These are phyloP conservation scores for Diorhabda sublineata DNA, from an alignment of 1,140 invertebrate genomes.

Conservation along the genomic window DNA sequence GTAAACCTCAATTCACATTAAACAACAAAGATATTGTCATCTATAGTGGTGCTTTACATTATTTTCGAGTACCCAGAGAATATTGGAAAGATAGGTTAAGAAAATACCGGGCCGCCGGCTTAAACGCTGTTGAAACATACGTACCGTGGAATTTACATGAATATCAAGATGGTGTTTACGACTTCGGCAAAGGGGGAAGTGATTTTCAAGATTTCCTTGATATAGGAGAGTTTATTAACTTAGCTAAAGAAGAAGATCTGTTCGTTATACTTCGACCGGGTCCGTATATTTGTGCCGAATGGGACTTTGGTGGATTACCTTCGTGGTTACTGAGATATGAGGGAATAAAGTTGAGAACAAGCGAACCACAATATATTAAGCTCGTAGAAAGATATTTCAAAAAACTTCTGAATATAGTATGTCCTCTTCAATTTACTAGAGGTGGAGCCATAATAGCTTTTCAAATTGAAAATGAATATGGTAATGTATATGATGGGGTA, in stretches of 20 bases:
- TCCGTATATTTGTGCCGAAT: constrained; percentile 90
- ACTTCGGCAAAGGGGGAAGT: constrained; percentile 63
- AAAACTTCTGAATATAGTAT: constrained; percentile 49
- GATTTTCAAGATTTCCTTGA: constrained; percentile 62
- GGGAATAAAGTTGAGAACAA: constrained; percentile 50
- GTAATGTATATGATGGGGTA: neutral
- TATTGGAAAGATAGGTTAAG: constrained; percentile 32
- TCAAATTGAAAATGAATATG: constrained; percentile 58
- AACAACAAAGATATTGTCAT: constrained; percentile 37
- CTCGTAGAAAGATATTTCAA: constrained; percentile 51
- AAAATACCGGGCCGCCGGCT: constrained; percentile 54
- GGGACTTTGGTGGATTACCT: constrained; percentile 52
- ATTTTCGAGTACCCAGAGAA: constrained; percentile 76
- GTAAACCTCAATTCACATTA: constrained; percentile 32
- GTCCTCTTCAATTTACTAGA: constrained; percentile 50
- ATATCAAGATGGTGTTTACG: constrained; percentile 52
- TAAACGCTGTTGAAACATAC: constrained; percentile 90
- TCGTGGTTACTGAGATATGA: constrained; percentile 31
- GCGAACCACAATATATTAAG: constrained; percentile 48
- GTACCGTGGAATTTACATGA: constrained; percentile 94
- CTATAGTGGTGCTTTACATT: constrained; percentile 80
- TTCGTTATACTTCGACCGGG: constrained; percentile 83
- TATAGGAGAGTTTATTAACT: constrained; percentile 65
- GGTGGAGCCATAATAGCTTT: constrained; percentile 57
- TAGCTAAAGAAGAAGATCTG: constrained; percentile 77